Percentiles rank a stretch among this genome's conserved stretches.
phyloP scores from a whole-genome alignment of 2,888 invertebrate species.

The Andrena bicolor region DNA sequence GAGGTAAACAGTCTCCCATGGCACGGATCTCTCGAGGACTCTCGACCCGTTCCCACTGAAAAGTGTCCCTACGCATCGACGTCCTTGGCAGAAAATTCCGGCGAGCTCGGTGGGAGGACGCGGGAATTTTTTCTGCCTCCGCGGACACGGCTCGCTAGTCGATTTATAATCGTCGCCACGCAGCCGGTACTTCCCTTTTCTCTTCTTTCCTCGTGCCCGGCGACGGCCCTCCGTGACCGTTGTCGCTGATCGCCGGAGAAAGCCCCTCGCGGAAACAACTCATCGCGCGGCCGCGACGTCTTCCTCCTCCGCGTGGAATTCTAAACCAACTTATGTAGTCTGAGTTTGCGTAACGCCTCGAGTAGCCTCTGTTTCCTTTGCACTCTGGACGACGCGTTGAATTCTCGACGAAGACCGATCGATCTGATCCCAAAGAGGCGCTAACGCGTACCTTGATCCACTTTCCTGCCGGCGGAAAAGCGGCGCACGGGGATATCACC shows the following conservation, averaged over 20 bases:
- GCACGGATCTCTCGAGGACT: neutral
- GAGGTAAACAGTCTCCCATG: neutral
- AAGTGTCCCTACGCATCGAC: neutral
- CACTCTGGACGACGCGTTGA: neutral
- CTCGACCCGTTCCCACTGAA: no score
- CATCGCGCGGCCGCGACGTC: neutral
- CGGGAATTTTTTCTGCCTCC: slow-evolving; percentile 1
- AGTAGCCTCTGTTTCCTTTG: neutral
- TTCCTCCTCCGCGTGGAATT: slow-evolving; percentile 6
- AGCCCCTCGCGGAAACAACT: slow-evolving; percentile 34
- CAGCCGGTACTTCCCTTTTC: slow-evolving; percentile 53
- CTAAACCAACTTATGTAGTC: neutral
- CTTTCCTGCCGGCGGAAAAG: slow-evolving; percentile 30
- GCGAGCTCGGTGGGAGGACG: neutral
- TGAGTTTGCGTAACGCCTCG: neutral
- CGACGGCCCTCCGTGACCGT: slow-evolving; percentile 58
- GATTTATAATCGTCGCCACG: slow-evolving; percentile 72
- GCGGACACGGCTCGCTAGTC: slow-evolving; percentile 46
- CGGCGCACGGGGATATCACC: slow-evolving; percentile 22
- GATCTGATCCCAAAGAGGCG: neutral
- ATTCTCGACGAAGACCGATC: slow-evolving; percentile 8
- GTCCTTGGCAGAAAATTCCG: slow-evolving; percentile 5
- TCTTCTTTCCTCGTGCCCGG: slow-evolving; percentile 52
- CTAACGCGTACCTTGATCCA: slow-evolving; percentile 54
- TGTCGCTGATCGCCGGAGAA: slow-evolving; percentile 44